Conservation (phyloP, 2,113 vertebrate genomes). For the Okapia johnstoni region DNA sequence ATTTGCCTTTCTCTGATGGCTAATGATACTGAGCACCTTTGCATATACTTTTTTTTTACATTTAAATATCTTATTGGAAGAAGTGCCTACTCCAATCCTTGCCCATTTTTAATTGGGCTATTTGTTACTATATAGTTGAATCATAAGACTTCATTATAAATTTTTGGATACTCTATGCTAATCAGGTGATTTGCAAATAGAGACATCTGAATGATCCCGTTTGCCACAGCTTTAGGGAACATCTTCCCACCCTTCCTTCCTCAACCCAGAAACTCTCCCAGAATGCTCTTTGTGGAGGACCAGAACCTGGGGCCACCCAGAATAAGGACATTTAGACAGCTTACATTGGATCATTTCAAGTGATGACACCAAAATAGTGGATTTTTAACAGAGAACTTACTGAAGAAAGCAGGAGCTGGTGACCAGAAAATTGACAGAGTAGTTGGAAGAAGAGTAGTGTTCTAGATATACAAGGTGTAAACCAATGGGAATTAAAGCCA, state of each 20-base stretch:
- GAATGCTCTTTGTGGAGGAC: neutral
- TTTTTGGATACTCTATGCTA: neutral
- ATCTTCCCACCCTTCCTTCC: neutral
- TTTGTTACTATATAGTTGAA: slow-evolving; percentile 7
- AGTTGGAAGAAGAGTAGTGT: neutral
- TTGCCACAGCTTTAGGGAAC: neutral
- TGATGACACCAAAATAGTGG: neutral
- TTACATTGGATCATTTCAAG: neutral
- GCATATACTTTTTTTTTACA: neutral
- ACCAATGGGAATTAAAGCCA: neutral
- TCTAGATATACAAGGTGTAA: neutral
- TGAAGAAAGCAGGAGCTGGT: neutral
- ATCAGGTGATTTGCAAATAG: neutral
- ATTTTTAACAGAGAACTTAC: neutral
- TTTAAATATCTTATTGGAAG: slow-evolving; percentile 4
- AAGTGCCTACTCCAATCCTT: neutral
- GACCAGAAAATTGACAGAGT: neutral
- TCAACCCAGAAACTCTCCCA: slow-evolving; percentile 7
- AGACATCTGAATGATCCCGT: neutral
- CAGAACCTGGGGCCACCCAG: neutral
- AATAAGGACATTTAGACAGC: neutral
- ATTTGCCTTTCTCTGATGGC: neutral
- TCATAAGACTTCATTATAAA: neutral
- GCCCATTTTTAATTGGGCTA: slow-evolving; percentile 3
- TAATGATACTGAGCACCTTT: slow-evolving; percentile 1